Percentiles rank a stretch among this genome's conserved stretches.
Evolutionary conservation across 2,888 invertebrate species (phyloP).

Genomic region (Hyppa rectilinea): DNA sequence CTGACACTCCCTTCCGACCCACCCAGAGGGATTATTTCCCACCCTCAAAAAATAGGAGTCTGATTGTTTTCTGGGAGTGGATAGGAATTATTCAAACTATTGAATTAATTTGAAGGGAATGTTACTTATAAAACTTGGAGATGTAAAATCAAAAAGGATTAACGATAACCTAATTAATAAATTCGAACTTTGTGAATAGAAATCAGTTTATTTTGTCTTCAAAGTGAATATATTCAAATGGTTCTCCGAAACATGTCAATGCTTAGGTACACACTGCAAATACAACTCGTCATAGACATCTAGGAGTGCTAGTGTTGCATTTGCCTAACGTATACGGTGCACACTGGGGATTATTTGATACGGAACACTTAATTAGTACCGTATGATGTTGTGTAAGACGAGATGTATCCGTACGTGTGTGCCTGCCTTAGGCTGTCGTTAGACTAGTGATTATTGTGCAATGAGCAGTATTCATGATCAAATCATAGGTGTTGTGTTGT

Average conservation of each 20-base stretch:
- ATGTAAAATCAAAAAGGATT: not conserved
- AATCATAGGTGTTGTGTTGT: not conserved
- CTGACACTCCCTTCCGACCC: too few species aligned
- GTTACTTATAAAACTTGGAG: not conserved
- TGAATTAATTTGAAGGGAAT: not conserved
- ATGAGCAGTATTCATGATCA: not conserved
- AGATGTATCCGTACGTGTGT: slow-evolving; percentile 7
- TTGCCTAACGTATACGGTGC: slow-evolving; percentile 25
- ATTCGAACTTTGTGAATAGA: not conserved
- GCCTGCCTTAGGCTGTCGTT: slow-evolving; percentile 5
- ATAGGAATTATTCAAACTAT: not conserved
- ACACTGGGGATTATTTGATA: slow-evolving; percentile 53
- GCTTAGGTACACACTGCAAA: not conserved
- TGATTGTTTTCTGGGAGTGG: not conserved
- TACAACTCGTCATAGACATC: slow-evolving; percentile 13
- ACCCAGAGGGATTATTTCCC: too few species aligned
- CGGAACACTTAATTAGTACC: slow-evolving; percentile 48
- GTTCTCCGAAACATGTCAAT: not conserved
- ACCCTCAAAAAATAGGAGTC: too few species aligned
- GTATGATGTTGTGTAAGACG: slow-evolving; percentile 26
- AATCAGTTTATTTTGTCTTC: not conserved
- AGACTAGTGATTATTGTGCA: slow-evolving; percentile 11
- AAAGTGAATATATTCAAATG: slow-evolving; percentile 3
- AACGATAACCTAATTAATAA: not conserved
- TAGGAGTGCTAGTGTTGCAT: slow-evolving; percentile 20